Percentiles rank a stretch among this genome's conserved stretches.
phyloP scores from a whole-genome alignment of 2,113 vertebrate species.

The Dicrurus megarhynchus region DNA sequence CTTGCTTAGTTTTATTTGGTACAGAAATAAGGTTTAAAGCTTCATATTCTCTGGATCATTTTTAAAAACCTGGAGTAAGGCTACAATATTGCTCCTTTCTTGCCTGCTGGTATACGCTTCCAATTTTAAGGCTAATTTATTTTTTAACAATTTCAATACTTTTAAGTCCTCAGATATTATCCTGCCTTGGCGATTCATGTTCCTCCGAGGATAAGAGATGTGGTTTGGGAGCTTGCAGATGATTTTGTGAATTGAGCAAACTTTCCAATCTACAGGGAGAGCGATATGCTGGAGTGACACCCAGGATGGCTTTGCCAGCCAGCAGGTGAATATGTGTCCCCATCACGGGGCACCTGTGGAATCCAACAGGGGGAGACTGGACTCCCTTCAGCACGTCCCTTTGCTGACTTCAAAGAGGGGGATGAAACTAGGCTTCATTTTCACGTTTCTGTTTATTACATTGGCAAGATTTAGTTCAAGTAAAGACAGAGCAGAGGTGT shows the following conservation, averaged over 20 bases:
- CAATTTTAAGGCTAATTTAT: conserved; percentile 19
- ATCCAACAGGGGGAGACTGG: neutral
- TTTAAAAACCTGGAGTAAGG: neutral
- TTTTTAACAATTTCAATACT: conserved; percentile 30
- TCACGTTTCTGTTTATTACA: neutral
- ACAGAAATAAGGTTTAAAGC: neutral
- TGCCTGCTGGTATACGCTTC: neutral
- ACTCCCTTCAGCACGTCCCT: neutral
- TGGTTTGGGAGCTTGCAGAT: neutral
- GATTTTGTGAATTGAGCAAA: neutral
- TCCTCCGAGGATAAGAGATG: neutral
- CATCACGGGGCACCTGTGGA: neutral
- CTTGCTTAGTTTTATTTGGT: conserved; percentile 1
- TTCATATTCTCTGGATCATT: neutral
- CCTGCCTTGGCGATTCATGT: conserved; percentile 3
- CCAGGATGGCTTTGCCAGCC: neutral
- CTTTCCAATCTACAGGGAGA: neutral
- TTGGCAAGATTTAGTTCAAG: neutral
- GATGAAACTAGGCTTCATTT: neutral
- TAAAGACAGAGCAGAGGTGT: neutral
- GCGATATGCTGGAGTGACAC: neutral
- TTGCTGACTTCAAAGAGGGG: neutral
- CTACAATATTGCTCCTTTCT: neutral
- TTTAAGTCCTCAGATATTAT: conserved; percentile 6
- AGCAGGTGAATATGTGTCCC: neutral